phyloP scores from a whole-genome alignment of 1,140 invertebrate species.

The Microplitis demolitor region DNA sequence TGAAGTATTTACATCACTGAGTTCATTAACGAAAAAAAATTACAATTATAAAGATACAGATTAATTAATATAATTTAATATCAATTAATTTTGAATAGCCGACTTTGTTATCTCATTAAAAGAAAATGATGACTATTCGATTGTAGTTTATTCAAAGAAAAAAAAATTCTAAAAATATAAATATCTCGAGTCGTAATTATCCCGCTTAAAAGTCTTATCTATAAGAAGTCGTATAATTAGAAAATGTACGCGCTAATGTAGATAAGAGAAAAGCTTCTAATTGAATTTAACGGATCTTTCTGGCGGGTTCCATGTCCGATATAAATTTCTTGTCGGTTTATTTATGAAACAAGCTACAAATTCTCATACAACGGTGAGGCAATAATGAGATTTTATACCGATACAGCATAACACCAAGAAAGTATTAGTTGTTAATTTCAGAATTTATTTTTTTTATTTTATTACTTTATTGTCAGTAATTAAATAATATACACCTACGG shows the following conservation, averaged over 20 bases:
- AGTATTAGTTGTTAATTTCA: neutral
- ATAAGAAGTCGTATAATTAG: conserved; percentile 14
- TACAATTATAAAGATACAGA: no score
- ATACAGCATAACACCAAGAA: neutral
- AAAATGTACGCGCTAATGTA: neutral
- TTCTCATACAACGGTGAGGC: neutral
- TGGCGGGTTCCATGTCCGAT: neutral
- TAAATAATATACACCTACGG: neutral
- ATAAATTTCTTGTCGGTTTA: conserved; percentile 11
- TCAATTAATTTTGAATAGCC: no score
- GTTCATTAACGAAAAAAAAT: no score
- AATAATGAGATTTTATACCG: conserved; percentile 1
- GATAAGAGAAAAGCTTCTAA: conserved; percentile 20
- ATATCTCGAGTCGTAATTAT: conserved; percentile 13
- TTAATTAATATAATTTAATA: no score
- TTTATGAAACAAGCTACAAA: conserved; percentile 3
- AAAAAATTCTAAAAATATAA: neutral
- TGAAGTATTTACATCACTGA: no score
- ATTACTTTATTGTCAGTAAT: neutral
- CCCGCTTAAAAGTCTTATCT: conserved; percentile 2
- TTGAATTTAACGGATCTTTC: conserved; percentile 20
- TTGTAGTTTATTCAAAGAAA: neutral
- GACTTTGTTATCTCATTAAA: no score
- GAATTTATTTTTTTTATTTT: neutral
- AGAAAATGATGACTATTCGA: neutral